Percentiles rank a stretch among this genome's conserved stretches.
Conservation (phyloP, 2,113 vertebrate species). For the Saccopteryx bilineata region DNA sequence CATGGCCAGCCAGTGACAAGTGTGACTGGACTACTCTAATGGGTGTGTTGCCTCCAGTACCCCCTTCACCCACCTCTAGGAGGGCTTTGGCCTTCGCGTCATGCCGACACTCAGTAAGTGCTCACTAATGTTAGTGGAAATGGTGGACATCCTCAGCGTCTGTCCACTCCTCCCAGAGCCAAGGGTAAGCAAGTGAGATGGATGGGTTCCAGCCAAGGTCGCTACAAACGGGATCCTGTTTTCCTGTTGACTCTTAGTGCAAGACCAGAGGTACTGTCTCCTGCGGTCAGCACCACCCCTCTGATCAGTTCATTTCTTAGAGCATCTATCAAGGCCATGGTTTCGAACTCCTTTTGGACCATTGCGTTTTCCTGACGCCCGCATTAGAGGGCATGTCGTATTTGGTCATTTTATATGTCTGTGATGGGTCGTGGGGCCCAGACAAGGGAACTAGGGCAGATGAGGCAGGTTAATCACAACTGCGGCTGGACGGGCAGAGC, state of each 20-base stretch:
- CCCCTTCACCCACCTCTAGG: fast-evolving
- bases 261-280: background rate
- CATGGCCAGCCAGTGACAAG: background rate
- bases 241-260: background rate
- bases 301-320: too few species aligned
- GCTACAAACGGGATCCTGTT: fast-evolving
- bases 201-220: background rate
- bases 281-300: background rate
- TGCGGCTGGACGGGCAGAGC: background rate
- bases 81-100: background rate
- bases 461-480: background rate
- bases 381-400: background rate
- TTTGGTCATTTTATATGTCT: background rate
- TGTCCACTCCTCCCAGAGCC: background rate
- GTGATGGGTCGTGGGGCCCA: background rate
- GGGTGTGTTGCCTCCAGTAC: fast-evolving
- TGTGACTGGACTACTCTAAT: background rate
- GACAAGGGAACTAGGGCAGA: background rate
- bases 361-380: background rate
- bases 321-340: fast-evolving
- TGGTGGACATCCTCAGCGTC: fast-evolving
- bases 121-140: background rate
- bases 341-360: background rate
- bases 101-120: background rate
- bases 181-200: background rate